Base-by-base conservation (phyloP, 2,797 vertebrate genomes). In the Meda fulgida region DNA sequence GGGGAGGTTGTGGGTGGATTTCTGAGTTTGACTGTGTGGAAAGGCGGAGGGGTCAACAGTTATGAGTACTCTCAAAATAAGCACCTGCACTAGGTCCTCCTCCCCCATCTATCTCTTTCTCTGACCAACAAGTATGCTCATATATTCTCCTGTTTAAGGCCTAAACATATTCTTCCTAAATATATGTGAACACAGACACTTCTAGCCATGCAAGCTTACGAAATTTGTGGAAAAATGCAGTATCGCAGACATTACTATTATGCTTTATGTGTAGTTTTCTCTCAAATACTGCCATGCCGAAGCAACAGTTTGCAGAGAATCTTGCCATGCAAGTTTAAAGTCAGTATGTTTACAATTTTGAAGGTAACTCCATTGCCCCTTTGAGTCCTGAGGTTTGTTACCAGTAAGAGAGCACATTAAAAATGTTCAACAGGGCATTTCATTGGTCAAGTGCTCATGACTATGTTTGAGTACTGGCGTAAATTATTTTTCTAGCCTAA, bases 31-130 rank as follows among this genome's bases (percentile, higher is more conserved):
- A 75, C 84, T 83, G 80, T 85, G 84, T 80, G 75, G 76, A 85
- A 83, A 77, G 84, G 48, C 65, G 55, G 29, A 53, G 34, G 66
- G 87, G 87, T 88, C 86, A 87, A 84, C 72, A 72, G 82, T 77
- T 85, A 85, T 9, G 18, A 81, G 83, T 78, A 85, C 55, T 87
- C 86, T 81, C 71, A 65, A 87, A 84, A 87, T 81, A 87, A 81
- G 58, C 84, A 85, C 75, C 83, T 88, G 69, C 58, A 40, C 86
- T 66, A 69, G 38, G 63, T 78, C 80, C 34, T 83, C 73, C 73
- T 78, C 66, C 60, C 40, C 72, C 53, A 65, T 40, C 36, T 18
- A 51, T 51, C 51, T 29, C 23, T 71, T 58, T 71, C 55, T 34
- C 46, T 77, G 43, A 78, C 51, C 29, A 53, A 36, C 38, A 58